Percentiles rank a stretch among this genome's conserved stretches.
These are phyloP conservation scores for Chaetodon trifasciatus DNA, from an alignment of 2,797 vertebrate genomes.

Conservation along the genomic window DNA sequence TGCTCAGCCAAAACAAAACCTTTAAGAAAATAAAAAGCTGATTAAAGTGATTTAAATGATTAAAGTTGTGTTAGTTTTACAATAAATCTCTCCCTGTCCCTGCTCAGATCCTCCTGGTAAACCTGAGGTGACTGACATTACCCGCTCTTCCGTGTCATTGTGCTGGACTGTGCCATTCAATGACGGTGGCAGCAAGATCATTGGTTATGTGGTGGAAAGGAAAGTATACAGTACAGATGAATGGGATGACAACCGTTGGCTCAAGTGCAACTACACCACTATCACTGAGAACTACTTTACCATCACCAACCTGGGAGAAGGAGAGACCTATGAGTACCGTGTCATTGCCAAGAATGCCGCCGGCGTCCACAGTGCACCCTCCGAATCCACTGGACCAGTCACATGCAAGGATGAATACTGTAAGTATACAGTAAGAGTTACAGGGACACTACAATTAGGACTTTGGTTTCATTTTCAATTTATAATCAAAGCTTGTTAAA, in stretches of 20 bases:
- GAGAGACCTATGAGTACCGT: slow-evolving; percentile 93
- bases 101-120: slow-evolving; percentile 93
- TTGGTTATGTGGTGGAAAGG: slow-evolving; percentile 95
- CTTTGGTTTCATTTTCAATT: background rate
- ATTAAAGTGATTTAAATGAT: background rate
- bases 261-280: slow-evolving; percentile 98
- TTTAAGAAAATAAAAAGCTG: background rate
- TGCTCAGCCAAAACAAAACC: background rate
- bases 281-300: slow-evolving; percentile 95
- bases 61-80: background rate
- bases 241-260: slow-evolving; percentile 94
- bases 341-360: slow-evolving; percentile 95
- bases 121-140: slow-evolving; percentile 95
- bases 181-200: slow-evolving; percentile 95
- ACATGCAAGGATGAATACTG: slow-evolving; percentile 98
- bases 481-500: background rate
- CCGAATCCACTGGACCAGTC: slow-evolving; percentile 93
- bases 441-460: background rate
- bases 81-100: background rate
- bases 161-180: slow-evolving; percentile 94
- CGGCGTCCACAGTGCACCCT: slow-evolving; percentile 94
- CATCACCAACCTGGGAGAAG: slow-evolving; percentile 91
- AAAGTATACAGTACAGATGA: slow-evolving; percentile 91
- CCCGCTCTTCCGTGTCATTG: slow-evolving; percentile 92
- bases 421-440: slow-evolving; percentile 78